Percentiles rank a stretch among this genome's conserved stretches.
Evolutionary conservation across 2,797 vertebrate genomes (phyloP).

Genomic region (Oryzias dopingdopingensis): DNA sequence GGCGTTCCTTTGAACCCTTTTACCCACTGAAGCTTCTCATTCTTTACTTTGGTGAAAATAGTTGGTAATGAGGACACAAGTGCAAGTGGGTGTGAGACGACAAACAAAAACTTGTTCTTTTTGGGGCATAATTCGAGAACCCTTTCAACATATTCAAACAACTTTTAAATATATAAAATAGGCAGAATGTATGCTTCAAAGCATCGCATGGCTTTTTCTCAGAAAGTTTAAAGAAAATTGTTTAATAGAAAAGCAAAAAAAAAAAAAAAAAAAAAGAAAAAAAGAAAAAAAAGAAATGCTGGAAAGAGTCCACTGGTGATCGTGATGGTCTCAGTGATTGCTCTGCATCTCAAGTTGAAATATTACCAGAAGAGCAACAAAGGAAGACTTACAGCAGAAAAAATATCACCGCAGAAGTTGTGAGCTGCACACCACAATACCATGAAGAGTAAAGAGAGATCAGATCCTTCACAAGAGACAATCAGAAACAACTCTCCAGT

Average conservation of each 20-base stretch:
- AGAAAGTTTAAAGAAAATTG: constrained; percentile 57
- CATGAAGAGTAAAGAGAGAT: constrained; percentile 68
- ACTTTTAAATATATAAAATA: constrained; percentile 71
- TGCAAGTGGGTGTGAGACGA: constrained; percentile 55
- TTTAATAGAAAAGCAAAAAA: constrained; percentile 23
- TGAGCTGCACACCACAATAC: constrained; percentile 70
- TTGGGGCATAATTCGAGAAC: constrained; percentile 57
- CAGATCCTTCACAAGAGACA: constrained; percentile 70
- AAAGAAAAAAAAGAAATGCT: constrained; percentile 57
- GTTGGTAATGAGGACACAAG: constrained; percentile 54
- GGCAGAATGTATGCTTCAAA: constrained; percentile 77
- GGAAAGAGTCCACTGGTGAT: constrained; percentile 61
- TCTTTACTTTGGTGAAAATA: constrained; percentile 75
- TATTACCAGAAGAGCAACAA: constrained; percentile 75
- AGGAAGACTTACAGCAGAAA: constrained; percentile 80
- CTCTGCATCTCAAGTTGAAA: constrained; percentile 72
- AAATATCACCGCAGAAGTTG: constrained; percentile 70
- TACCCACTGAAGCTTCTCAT: constrained; percentile 44
- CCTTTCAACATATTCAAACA: constrained; percentile 58
- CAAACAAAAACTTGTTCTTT: constrained; percentile 55
- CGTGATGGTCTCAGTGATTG: constrained; percentile 68
- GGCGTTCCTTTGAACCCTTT: constrained; percentile 40
- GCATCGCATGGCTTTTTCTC: constrained; percentile 82
- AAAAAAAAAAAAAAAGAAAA: constrained; percentile 63
- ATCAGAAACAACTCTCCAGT: constrained; percentile 75